Evolutionary conservation across 2,113 vertebrate genomes (phyloP).

Genomic region (Micromys minutus): DNA sequence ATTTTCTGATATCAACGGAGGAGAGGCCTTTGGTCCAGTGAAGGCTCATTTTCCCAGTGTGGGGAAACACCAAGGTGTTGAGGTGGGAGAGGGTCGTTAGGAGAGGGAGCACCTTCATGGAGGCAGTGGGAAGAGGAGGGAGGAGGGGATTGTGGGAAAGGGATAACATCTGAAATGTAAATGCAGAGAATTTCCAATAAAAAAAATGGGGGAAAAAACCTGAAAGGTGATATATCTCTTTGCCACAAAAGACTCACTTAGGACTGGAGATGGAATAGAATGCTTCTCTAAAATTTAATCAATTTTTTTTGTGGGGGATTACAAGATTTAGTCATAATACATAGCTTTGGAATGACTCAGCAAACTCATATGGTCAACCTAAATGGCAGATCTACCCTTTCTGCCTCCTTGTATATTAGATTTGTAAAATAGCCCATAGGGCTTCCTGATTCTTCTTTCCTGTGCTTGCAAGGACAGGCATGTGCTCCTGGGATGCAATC

Average conservation of each 20-base stretch:
- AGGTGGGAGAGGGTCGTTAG: too few species aligned
- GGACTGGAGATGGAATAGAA: not conserved
- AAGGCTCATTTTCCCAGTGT: too few species aligned
- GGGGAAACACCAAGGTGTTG: too few species aligned
- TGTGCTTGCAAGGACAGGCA: not conserved
- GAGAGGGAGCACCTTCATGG: too few species aligned
- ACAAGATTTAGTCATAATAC: not conserved
- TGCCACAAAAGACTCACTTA: too few species aligned
- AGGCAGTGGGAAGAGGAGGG: too few species aligned
- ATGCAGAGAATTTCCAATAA: too few species aligned
- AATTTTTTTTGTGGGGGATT: not conserved
- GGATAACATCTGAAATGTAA: too few species aligned
- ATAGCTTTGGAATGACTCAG: not conserved
- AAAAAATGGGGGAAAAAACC: too few species aligned
- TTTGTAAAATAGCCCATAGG: not conserved
- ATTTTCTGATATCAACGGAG: too few species aligned
- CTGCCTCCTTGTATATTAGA: not conserved
- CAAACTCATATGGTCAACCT: not conserved
- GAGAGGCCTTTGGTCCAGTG: too few species aligned
- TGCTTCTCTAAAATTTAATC: not conserved
- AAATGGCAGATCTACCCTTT: not conserved
- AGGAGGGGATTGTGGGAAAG: too few species aligned
- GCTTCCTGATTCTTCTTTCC: not conserved
- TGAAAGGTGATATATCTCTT: rapidly evolving
- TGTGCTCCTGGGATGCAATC: not conserved